Evolutionary conservation across 1,140 invertebrate species (phyloP).

Genomic region (Caerostris darwini): DNA sequence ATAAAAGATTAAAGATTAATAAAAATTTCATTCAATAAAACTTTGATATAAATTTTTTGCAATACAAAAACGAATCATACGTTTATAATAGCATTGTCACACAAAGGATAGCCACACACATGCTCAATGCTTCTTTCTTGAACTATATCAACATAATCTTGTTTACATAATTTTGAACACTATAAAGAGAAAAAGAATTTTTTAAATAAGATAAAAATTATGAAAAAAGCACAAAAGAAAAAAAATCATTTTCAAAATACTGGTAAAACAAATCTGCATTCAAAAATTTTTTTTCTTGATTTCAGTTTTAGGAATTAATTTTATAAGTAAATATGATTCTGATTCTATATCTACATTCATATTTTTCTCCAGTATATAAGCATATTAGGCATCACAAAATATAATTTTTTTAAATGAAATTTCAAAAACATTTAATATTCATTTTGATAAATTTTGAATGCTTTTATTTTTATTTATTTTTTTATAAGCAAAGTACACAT

Average conservation of each 20-base stretch:
- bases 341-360: neutral
- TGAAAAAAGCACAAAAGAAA: neutral
- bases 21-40: no score
- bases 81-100: constrained; percentile 39
- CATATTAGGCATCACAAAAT: no score
- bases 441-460: no score
- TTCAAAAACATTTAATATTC: no score
- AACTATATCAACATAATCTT: constrained; percentile 67
- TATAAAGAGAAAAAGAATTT: constrained; percentile 26
- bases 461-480: no score
- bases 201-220: neutral
- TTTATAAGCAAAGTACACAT: no score
- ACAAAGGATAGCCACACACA: constrained; percentile 71
- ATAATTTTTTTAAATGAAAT: no score
- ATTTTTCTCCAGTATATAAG: neutral
- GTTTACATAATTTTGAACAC: constrained; percentile 64
- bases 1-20: no score
- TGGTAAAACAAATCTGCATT: no score
- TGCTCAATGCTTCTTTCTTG: constrained; percentile 71
- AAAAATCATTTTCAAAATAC: neutral
- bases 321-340: neutral
- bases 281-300: no score
- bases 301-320: neutral
- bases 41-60: no score
- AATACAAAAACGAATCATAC: neutral